A percentile compares a stretch with the other conserved stretches of the same genome.
These are phyloP conservation scores for Asbolus verrucosus DNA, from an alignment of 1,140 invertebrate species.

Conservation along the genomic window DNA sequence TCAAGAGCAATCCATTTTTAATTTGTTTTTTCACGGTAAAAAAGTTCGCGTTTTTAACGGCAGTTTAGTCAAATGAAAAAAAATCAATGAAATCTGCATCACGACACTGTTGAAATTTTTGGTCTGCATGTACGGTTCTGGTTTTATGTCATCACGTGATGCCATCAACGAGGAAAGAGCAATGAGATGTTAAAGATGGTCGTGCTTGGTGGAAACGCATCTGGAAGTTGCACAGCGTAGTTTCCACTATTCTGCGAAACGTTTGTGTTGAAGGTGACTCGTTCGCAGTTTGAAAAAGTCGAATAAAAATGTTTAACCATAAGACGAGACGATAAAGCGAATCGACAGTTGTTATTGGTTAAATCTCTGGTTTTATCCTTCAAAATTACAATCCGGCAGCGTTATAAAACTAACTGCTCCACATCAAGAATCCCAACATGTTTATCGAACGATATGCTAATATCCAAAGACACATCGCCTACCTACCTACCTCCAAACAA, in stretches of 20 bases:
- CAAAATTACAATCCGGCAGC: slow-evolving; percentile 35
- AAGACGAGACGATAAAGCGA: slow-evolving; percentile 14
- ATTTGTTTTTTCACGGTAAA: too few relatives aligned
- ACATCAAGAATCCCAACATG: slow-evolving; percentile 44
- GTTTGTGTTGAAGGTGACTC: slow-evolving; percentile 22
- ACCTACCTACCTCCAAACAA: slow-evolving; percentile 38
- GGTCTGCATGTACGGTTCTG: too few relatives aligned
- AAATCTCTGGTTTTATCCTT: slow-evolving; percentile 35
- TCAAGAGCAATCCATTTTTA: too few relatives aligned
- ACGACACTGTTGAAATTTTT: background rate
- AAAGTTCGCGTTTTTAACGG: too few relatives aligned
- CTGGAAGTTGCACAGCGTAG: background rate
- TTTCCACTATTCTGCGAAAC: too few relatives aligned
- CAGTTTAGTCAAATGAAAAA: too few relatives aligned
- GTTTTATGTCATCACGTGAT: too few relatives aligned
- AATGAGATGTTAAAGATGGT: too few relatives aligned
- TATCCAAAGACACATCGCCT: slow-evolving; percentile 39
- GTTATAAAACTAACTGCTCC: slow-evolving; percentile 37
- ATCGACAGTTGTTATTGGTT: slow-evolving; percentile 25
- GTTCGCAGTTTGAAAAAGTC: slow-evolving; percentile 7
- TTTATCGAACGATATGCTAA: slow-evolving; percentile 45
- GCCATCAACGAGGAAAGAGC: too few relatives aligned
- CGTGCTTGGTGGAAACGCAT: too few relatives aligned
- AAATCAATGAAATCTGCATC: too few relatives aligned
- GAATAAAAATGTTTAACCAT: slow-evolving; percentile 3